Conservation (phyloP, 2,113 vertebrate genomes). For the Ceyx melanurus region DNA sequence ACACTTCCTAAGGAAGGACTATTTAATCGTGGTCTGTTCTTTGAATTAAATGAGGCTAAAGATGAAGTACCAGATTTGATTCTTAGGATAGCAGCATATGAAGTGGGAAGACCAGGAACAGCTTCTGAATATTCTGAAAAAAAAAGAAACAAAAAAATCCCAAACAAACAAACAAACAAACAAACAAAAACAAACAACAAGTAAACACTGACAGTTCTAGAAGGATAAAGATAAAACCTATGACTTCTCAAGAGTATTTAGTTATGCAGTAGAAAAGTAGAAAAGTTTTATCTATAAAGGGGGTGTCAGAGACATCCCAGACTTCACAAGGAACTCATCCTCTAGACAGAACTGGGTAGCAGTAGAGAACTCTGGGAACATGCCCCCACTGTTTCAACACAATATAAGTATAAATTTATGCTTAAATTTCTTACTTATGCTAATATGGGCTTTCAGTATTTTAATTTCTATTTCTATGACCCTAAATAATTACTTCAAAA, state of each 20-base stretch:
- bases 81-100: constrained; percentile 87
- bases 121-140: constrained; percentile 80
- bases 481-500: not conserved
- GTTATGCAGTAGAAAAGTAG: not conserved
- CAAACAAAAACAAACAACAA: fast-evolving
- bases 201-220: not conserved
- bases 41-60: constrained; percentile 77
- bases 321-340: not conserved
- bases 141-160: fast-evolving
- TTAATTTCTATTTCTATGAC: not conserved
- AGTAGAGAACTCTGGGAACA: not conserved
- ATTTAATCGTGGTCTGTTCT: constrained; percentile 77
- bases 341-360: not conserved
- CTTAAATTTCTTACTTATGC: not conserved
- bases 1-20: constrained; percentile 64
- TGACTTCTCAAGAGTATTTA: not conserved
- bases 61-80: constrained; percentile 85
- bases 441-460: not conserved
- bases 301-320: fast-evolving
- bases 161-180: not conserved
- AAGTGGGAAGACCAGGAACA: constrained; percentile 80
- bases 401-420: not conserved
- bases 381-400: not conserved
- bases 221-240: not conserved
- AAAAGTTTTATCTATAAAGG: not conserved